Base-by-base conservation (phyloP, 2,113 vertebrate genomes). In the Blennius ocellaris region DNA sequence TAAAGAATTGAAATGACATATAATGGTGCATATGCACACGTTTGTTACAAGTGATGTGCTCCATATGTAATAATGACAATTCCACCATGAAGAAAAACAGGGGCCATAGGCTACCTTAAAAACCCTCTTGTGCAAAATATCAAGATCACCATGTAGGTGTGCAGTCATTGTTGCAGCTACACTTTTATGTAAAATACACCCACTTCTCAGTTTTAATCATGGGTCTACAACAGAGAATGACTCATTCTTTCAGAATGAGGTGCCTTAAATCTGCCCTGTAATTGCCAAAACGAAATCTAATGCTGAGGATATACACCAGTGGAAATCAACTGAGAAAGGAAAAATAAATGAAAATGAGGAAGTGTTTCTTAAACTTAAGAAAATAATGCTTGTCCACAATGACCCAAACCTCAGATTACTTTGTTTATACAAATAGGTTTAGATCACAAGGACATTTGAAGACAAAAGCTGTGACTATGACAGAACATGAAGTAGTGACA, bases 81-180 rank as follows among this genome's bases (percentile, higher is more conserved):
- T 8, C 14, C 9, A 57, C 41, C 9, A 21, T 49, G 2, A 48
- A 15, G 1, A 45, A 54, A 72, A 58, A n/a, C 2, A 21, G 4
- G 39, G 43, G 44, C 17, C 16, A 12, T 5, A 5, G 14, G 10
- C 21, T 53, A 5, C n/a, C 37, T 8, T 8, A 8, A 72, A 55
- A 55, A 40, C 10, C 30, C 47, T 38, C 39, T 37, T 68, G 38
- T 66, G 30, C 36, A 62, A 65, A 82, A 72, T 39, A 74, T 53
- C 49, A 59, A 69, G 64, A 69, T 82, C 79, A 71, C 45, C 36
- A 43, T 49, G 78, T 83, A 80, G 83, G 86, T 88, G 80, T 82
- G 51, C 81, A 85, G 76, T 77, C 50, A 66, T 65, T 82, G 62
- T 70, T 71, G 55, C 41, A 73, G 66, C 74, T 14, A 17, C 50